Conservation (phyloP, 2,797 vertebrate species). For the Gymnoscopelus microlampas region DNA sequence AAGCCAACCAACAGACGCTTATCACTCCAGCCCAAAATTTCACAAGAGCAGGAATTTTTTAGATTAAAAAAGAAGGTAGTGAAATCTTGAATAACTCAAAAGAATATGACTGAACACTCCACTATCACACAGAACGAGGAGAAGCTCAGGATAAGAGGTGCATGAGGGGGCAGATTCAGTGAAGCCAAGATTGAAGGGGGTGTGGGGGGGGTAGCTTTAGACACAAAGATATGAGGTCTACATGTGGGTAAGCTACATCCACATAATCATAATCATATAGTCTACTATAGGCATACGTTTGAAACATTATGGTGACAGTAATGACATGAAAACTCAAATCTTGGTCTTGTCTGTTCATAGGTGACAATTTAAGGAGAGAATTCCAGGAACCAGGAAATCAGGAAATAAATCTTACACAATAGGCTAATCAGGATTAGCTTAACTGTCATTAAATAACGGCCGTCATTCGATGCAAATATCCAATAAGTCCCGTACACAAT, state of each 20-base stretch:
- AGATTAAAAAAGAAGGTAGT: constrained; percentile 75
- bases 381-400: constrained; percentile 17
- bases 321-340: no score
- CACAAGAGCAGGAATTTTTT: constrained; percentile 85
- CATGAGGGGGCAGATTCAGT: constrained; percentile 53
- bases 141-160: constrained; percentile 63
- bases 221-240: constrained; percentile 59
- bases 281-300: no score
- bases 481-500: not conserved
- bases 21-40: constrained; percentile 82
- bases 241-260: constrained; percentile 31
- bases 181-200: constrained; percentile 54
- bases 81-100: constrained; percentile 82
- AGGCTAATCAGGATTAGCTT: no score
- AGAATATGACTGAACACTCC: constrained; percentile 75
- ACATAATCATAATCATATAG: constrained; percentile 10
- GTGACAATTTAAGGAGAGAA: no score
- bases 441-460: no score
- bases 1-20: constrained; percentile 82
- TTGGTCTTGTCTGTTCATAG: no score
- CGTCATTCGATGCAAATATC: no score
- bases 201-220: constrained; percentile 50
- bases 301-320: no score
- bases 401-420: constrained; percentile 26
- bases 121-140: constrained; percentile 60